Evolutionary conservation across 2,888 invertebrate genomes (phyloP), one percentile per base, ranked within the genome.

Genomic region (Andricus curvator): DNA sequence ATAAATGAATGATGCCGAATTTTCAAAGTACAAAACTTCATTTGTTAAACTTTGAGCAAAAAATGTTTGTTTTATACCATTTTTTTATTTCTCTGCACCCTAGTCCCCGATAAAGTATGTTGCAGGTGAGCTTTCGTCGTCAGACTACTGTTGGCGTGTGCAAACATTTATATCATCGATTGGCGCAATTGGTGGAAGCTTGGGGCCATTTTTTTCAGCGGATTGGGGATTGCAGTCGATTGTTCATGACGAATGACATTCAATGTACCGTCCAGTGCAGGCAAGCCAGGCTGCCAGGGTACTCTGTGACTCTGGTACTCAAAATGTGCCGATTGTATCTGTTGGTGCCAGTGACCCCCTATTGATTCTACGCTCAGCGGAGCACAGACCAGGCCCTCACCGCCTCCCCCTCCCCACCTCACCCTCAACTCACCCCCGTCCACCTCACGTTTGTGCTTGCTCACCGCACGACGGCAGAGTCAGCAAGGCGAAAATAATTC

Each of bases 311-410:
- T 65, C 77, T 70, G 80, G 84, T 84, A 85, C 87, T 90, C 88
- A 86, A 91, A 90, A 91, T 91, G 89, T 90, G 89, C 89, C 90
- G 90, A 91, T 91, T 91, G 90, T 91, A 91, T 91, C 90, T 89
- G 88, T 90, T 90, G 90, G 88, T 91, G 91, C 91, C 91, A 91
- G 91, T 91, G 91, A 91, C 91, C 91, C 89, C 90, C 91, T 91
- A 91, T 91, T 90, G 91, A 91, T 91, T 91, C 90, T 88, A 90
- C 84, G 89, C 89, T 90, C 88, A 87, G 87, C 90, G 89, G 89
- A 89, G 89, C 89, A 89, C 88, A 86, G 89, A 86, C 88, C 88
- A 88, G 89, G 88, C 89, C 88, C 88, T 85, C 77, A 74, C 82
- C 77, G 51, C 88, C 88, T 85, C 77, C 67, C 82, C 77, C 65